Conservation (phyloP, 2,888 invertebrate genomes). For the Sinopyrophorus schimmeli region DNA sequence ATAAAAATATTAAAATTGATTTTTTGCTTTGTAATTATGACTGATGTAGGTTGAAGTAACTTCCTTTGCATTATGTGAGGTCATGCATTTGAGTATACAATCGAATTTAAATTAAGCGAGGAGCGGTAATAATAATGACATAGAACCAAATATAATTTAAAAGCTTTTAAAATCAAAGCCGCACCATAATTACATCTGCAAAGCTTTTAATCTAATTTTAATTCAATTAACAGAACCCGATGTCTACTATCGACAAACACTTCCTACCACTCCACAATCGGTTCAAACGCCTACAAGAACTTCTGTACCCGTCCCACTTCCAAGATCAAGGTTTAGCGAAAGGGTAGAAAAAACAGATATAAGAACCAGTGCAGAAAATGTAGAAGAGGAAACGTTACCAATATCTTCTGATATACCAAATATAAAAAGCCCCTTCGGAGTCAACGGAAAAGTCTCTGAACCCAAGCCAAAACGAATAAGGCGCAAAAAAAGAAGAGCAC, state of each 20-base stretch:
- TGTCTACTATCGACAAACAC: too few relatives aligned
- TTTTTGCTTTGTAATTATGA: too few relatives aligned
- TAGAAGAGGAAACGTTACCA: neutral
- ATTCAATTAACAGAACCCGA: too few relatives aligned
- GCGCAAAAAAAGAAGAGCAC: conserved; percentile 37
- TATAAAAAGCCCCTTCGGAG: conserved; percentile 33
- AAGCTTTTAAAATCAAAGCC: too few relatives aligned
- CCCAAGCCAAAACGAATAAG: conserved; percentile 16
- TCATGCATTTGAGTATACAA: conserved; percentile 9
- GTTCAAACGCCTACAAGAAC: conserved; percentile 4
- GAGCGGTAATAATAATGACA: conserved; percentile 3
- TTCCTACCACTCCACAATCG: conserved; percentile 13
- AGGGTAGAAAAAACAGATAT: conserved; percentile 13
- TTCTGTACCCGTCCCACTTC: conserved; percentile 15
- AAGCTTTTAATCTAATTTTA: too few relatives aligned
- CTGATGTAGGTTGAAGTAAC: conserved; percentile 9
- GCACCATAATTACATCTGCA: too few relatives aligned
- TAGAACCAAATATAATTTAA: too few relatives aligned
- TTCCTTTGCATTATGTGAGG: conserved; percentile 8
- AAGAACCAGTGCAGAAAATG: conserved; percentile 1
- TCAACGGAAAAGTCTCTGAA: conserved; percentile 20
- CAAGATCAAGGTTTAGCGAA: conserved; percentile 28
- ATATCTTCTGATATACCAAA: conserved; percentile 11
- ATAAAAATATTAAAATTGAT: too few relatives aligned
- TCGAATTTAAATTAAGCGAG: conserved; percentile 9